Base-by-base conservation (phyloP, 2,113 vertebrate species). In the Laterallus jamaicensis region DNA sequence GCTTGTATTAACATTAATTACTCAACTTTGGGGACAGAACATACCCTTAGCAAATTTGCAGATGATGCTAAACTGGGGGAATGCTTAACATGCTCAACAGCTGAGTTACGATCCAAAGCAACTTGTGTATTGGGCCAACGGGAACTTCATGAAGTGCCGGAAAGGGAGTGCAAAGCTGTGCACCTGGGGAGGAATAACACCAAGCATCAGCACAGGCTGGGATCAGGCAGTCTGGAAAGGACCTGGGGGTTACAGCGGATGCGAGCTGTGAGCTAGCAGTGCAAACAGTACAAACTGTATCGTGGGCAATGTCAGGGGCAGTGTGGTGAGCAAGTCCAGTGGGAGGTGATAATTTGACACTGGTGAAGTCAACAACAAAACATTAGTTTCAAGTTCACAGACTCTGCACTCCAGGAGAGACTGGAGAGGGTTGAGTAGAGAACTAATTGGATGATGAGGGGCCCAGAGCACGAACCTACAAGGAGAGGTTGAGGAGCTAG, bases 1-100 rank as follows among this genome's bases (percentile, higher is more conserved):
- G 63, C 73, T 91, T 94, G 22, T 94, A 95, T 94, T 95, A 95
- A 71, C 75, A 94, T 95, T 91, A 96, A 91, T 96, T 96, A 84
- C 94, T 79, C 62, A 60, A 77, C 92, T 90, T 79, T 80, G 68
- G 85, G 86, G 82, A 92, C 69, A 89, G 81, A 93, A 95, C 11
- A 6, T 92, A 92, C 77, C 58, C 83, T 71, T 79, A 95, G 49
- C 42, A 92, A 73, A 92, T 68, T 85, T 16, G 18, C 84, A 92
- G 91, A 89, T 91, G 81, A 84, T 40, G 56, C 35, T 75, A 37
- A 95, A 54, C 4, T 68, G 37, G 4, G 56, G 56, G 37, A 60
- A 64, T 12, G 32, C 56, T 90, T 92, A 75, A 78, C 52, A 28
- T 17, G 73, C 69, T 71, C 56, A 96, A 49, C 49, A 82, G 32